Evolutionary conservation across 2,797 vertebrate genomes (phyloP), one percentile per base, ranked within the genome.

Genomic region (Petrocephalus schoutedeni): DNA sequence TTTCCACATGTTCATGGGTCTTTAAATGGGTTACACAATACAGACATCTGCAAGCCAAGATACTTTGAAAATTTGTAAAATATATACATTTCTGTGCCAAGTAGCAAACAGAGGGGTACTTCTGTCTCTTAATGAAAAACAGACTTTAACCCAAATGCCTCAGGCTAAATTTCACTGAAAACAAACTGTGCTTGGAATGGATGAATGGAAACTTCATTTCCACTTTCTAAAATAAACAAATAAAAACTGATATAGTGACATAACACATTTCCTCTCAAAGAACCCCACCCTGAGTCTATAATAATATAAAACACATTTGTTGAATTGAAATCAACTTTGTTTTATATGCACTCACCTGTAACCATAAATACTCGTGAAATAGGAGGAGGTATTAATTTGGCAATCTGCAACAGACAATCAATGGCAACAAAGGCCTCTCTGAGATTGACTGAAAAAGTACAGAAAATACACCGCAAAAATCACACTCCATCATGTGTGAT

Each of bases 41-140:
- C 92, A 90, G 88, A 89, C 88, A 87, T 89, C 64, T 89, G 80
- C 80, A 87, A 91, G 87, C 89, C 57, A 90, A 91, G 89, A 83
- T 56, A 87, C 92, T 89, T 91, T 90, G 88, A 91, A 23, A 88
- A 54, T 71, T 71, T 71, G 59, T 74, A 56, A 85, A 88, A 77
- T 88, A 74, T 51, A 88, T 88, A 88, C 59, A 74, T 88, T 45
- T 86, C 83, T 57, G 49, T 53, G 87, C 82, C 87, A 88, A 85
- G 87, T 19, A 88, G 28, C 45, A 88, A 77, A 67, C 80, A 93
- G 89, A 90, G 90, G 91, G 91, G 91, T 90, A 92, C 91, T 91
- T 90, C 90, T 93, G 91, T 88, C 91, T 90, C 87, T 92, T 92
- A 93, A 94, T 91, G 89, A 85, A 92, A 95, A 92, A 87, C 94